Conservation (phyloP, 2,797 vertebrate genomes). For the Hypotaenidia okinawae region DNA sequence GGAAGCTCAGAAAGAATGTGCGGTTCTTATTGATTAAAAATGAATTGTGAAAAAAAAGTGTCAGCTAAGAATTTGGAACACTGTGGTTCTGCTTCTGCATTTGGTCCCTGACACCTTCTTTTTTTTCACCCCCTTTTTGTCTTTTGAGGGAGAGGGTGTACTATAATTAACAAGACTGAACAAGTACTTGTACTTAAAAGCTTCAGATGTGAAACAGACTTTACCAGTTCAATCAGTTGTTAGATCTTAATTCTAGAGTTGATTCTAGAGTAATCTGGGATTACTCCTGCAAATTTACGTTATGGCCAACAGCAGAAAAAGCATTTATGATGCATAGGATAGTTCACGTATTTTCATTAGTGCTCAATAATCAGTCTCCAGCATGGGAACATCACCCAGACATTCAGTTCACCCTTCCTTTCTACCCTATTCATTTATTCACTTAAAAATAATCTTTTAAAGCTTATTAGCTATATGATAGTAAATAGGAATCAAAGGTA, state of each 20-base stretch:
- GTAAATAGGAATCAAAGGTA: not conserved
- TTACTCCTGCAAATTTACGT: not conserved
- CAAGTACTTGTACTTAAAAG: not conserved
- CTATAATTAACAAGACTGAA: constrained; percentile 4
- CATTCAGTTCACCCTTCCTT: not conserved
- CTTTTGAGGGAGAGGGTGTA: not conserved
- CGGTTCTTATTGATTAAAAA: not conserved
- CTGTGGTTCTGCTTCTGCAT: not conserved
- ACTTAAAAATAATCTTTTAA: not conserved
- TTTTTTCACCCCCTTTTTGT: not conserved
- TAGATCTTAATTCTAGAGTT: not conserved
- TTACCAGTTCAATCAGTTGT: not conserved
- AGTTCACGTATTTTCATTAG: not conserved
- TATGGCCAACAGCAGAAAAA: not conserved
- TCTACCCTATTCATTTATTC: not conserved
- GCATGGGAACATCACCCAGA: not conserved
- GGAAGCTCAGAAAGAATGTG: not conserved
- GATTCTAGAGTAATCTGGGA: not conserved
- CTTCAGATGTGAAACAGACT: not conserved
- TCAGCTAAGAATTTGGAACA: not conserved
- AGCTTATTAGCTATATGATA: not conserved
- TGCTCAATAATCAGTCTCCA: not conserved
- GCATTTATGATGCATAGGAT: not conserved
- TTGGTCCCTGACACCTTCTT: not conserved
- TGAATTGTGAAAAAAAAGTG: not conserved